Conservation (phyloP, 2,888 invertebrate species). For the Torymus texanus region DNA sequence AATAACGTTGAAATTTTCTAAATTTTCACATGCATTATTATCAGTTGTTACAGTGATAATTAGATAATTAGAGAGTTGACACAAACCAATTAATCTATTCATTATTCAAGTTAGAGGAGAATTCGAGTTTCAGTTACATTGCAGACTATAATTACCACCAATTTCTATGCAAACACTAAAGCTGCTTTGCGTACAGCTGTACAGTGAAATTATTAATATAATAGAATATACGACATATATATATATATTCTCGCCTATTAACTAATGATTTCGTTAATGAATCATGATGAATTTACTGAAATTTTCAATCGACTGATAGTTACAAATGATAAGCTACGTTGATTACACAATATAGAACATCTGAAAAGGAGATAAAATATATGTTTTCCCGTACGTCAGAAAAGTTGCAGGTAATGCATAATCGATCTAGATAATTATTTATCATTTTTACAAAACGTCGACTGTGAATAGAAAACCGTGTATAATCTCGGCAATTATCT, state of each 20-base stretch:
- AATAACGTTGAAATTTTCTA: too few species aligned
- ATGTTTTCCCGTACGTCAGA: too few species aligned
- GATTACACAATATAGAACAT: too few species aligned
- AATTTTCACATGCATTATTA: too few species aligned
- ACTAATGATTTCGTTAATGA: too few species aligned
- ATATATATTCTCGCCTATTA: too few species aligned
- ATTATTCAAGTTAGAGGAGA: conserved; percentile 29
- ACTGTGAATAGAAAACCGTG: conserved; percentile 28
- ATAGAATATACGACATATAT: background rate
- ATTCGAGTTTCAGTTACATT: conserved; percentile 28
- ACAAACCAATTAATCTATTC: conserved; percentile 32
- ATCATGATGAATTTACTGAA: too few species aligned
- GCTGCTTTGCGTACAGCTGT: conserved; percentile 10
- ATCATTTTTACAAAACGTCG: conserved; percentile 1
- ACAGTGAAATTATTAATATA: conserved; percentile 11
- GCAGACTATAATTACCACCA: conserved; percentile 28
- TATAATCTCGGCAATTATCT: conserved; percentile 31
- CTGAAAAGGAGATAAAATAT: too few species aligned
- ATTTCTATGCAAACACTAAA: conserved; percentile 26
- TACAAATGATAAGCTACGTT: too few species aligned
- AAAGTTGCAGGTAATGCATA: background rate
- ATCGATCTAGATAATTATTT: conserved; percentile 36
- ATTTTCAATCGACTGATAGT: too few species aligned
- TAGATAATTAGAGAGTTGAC: conserved; percentile 18
- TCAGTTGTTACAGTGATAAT: background rate